Conservation (phyloP, 2,797 vertebrate species). For the Esox lucius region DNA sequence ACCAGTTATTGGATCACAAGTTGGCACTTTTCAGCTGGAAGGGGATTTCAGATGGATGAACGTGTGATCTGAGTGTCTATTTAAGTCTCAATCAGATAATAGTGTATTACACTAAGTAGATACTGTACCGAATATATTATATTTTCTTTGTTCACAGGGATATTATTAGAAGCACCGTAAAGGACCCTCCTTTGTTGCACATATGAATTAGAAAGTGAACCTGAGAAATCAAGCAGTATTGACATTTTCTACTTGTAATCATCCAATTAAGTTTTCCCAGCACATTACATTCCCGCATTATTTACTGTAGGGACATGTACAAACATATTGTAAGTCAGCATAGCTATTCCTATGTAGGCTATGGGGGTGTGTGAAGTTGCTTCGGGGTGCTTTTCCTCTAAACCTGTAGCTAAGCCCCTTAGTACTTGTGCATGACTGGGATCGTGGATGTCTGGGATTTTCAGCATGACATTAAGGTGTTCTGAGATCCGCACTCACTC, state of each 20-base stretch:
- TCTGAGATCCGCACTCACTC: conserved; percentile 21
- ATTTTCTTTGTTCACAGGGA: not conserved
- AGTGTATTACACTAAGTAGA: too few species aligned
- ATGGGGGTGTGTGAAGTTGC: not conserved
- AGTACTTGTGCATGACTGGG: conserved; percentile 22
- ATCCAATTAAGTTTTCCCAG: not conserved
- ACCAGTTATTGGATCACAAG: too few species aligned
- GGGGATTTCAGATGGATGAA: too few species aligned
- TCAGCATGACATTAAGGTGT: conserved; percentile 33
- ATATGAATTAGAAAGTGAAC: not conserved
- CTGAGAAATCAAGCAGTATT: not conserved
- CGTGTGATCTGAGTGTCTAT: too few species aligned
- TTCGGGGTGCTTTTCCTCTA: not conserved
- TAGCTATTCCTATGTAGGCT: not conserved
- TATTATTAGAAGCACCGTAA: not conserved
- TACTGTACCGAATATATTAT: too few species aligned
- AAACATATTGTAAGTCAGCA: not conserved
- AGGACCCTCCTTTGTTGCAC: not conserved
- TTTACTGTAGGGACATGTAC: not conserved
- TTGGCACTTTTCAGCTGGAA: too few species aligned
- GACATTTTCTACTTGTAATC: not conserved
- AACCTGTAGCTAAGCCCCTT: conserved; percentile 26
- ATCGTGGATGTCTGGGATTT: conserved; percentile 30
- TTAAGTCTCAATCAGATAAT: too few species aligned
- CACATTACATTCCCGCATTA: not conserved